Evolutionary conservation across 2,113 vertebrate species (phyloP).

Genomic region (Spheniscus mendiculus): DNA sequence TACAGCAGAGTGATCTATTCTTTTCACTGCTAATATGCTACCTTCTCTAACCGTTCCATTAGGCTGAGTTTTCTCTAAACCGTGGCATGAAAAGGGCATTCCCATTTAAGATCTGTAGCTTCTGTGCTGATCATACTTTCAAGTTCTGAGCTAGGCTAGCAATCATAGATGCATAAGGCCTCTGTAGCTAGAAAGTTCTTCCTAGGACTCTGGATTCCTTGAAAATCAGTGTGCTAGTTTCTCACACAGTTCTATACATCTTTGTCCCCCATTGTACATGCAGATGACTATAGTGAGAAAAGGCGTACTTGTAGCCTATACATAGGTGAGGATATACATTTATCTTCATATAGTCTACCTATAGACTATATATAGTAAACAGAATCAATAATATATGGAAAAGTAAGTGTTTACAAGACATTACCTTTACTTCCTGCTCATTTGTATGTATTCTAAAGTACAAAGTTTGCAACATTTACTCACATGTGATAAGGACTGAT

Average conservation of each 20-base stretch:
- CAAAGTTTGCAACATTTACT: not conserved
- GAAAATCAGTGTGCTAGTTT: not conserved
- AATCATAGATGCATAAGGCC: too few relatives aligned
- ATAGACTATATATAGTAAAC: not conserved
- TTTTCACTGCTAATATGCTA: not conserved
- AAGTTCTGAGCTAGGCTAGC: not conserved
- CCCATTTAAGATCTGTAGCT: not conserved
- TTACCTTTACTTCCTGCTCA: not conserved
- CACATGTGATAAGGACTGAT: not conserved
- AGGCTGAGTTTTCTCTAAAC: not conserved
- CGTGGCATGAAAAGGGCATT: not conserved
- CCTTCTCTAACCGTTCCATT: not conserved
- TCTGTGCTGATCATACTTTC: not conserved
- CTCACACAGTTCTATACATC: not conserved
- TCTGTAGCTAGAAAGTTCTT: not conserved
- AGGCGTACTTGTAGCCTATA: not conserved
- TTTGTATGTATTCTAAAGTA: not conserved
- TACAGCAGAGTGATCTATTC: not conserved
- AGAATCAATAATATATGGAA: not conserved
- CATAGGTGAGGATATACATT: not conserved
- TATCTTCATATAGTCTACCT: not conserved
- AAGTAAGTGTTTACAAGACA: not conserved
- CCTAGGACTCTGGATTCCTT: not conserved
- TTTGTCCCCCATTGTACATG: not conserved
- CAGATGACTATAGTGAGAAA: not conserved